A percentile compares a stretch with the other conserved stretches of the same genome.
phyloP scores from a whole-genome alignment of 2,797 vertebrate species.

The Acrocephalus scirpaceus region DNA sequence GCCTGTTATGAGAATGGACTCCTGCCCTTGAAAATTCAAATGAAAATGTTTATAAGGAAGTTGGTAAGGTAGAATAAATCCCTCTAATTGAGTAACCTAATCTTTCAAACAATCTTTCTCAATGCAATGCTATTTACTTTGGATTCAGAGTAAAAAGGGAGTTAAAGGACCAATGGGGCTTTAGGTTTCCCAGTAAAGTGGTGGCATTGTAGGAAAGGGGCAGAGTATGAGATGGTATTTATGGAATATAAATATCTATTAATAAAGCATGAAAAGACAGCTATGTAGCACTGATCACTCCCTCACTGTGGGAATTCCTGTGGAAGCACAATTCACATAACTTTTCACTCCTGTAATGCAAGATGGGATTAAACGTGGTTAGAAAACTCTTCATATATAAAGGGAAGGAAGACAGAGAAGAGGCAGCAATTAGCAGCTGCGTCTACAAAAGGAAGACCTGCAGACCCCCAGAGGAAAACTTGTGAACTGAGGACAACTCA shows the following conservation, averaged over 20 bases:
- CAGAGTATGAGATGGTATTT: constrained; percentile 12
- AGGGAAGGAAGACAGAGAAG: neutral
- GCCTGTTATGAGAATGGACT: constrained; percentile 6
- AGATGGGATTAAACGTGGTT: neutral
- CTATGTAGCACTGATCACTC: constrained; percentile 28
- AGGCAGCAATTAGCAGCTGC: neutral
- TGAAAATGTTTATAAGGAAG: constrained; percentile 61
- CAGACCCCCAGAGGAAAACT: neutral
- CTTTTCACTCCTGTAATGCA: neutral
- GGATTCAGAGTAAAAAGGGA: constrained; percentile 38
- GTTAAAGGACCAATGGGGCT: neutral
- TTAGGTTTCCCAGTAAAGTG: constrained; percentile 45
- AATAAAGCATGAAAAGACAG: constrained; percentile 56
- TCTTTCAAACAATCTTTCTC: constrained; percentile 47
- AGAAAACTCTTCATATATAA: neutral
- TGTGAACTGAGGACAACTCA: neutral
- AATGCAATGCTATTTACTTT: constrained; percentile 54
- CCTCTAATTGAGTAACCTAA: constrained; percentile 48
- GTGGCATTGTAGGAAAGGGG: constrained; percentile 36
- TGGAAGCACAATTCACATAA: constrained; percentile 14
- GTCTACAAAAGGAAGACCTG: neutral
- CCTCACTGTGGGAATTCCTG: constrained; percentile 19
- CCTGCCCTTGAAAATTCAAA: constrained; percentile 35
- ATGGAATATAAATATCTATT: constrained; percentile 47
- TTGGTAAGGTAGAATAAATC: constrained; percentile 53